Evolutionary conservation across 2,888 invertebrate genomes (phyloP).

Genomic region (Zonitis immaculata): DNA sequence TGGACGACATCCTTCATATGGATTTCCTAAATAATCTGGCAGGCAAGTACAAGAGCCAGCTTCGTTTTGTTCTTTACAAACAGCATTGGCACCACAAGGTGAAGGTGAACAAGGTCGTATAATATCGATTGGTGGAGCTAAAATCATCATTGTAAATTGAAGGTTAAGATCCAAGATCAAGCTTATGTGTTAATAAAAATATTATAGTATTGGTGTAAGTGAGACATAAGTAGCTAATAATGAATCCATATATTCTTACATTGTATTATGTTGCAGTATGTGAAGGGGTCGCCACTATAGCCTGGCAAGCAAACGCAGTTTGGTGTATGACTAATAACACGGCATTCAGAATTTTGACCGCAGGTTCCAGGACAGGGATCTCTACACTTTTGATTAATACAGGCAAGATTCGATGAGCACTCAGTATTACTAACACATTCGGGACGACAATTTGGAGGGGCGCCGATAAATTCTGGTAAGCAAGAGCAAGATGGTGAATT

Average conservation of each 20-base stretch:
- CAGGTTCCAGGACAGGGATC: conserved; percentile 74
- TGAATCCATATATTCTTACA: conserved; percentile 25
- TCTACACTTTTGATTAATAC: conserved; percentile 69
- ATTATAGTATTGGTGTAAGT: not conserved
- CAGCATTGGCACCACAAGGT: conserved; percentile 67
- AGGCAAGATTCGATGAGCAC: conserved; percentile 65
- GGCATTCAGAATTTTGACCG: conserved; percentile 67
- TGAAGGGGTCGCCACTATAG: conserved; percentile 61
- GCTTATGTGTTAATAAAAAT: not conserved
- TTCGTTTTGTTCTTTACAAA: conserved; percentile 58
- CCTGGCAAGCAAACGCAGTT: conserved; percentile 60
- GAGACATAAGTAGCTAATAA: conserved; percentile 15
- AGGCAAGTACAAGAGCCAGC: conserved; percentile 67
- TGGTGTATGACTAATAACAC: conserved; percentile 67
- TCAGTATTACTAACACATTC: conserved; percentile 71
- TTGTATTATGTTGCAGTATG: conserved; percentile 50
- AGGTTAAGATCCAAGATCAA: not conserved
- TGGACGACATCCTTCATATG: conserved; percentile 71
- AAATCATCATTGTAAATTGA: conserved; percentile 16
- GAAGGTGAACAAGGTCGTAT: conserved; percentile 59
- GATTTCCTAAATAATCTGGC: conserved; percentile 70
- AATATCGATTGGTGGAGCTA: conserved; percentile 36
- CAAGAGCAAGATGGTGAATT: conserved; percentile 60
- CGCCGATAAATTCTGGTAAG: conserved; percentile 56
- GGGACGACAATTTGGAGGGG: conserved; percentile 68